Conservation (phyloP, 2,113 vertebrate genomes). For the Oceanites oceanicus region DNA sequence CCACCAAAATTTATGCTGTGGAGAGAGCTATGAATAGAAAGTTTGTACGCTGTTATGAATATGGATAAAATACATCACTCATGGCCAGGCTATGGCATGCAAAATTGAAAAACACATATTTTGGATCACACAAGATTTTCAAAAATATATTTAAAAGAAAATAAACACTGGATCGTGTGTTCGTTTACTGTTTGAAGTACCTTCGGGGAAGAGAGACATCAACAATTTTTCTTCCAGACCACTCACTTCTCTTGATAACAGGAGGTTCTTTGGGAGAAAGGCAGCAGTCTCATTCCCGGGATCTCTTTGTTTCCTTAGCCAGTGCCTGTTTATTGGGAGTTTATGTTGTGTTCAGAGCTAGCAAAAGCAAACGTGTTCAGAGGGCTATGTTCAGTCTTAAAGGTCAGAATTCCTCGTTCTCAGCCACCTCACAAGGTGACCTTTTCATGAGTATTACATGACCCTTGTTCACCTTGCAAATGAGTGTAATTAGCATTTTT, state of each 20-base stretch:
- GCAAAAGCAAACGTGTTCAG: background rate
- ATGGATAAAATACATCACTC: conserved; percentile 82
- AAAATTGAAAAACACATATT: conserved; percentile 77
- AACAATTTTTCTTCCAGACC: conserved; percentile 70
- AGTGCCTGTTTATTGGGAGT: background rate
- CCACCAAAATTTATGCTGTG: conserved; percentile 71
- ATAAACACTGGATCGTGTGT: conserved; percentile 74
- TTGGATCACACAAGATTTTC: conserved; percentile 76
- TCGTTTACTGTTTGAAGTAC: conserved; percentile 66
- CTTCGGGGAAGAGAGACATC: conserved; percentile 63
- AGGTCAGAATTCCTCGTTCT: conserved; percentile 3
- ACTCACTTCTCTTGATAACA: conserved; percentile 51
- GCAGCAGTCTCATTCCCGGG: background rate
- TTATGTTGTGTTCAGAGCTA: background rate
- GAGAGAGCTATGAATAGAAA: conserved; percentile 83
- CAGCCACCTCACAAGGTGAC: background rate
- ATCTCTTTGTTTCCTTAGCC: background rate
- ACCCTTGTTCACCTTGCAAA: background rate
- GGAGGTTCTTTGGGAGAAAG: conserved; percentile 6
- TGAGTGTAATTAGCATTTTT: background rate
- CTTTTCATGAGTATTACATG: background rate
- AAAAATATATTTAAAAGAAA: conserved; percentile 76
- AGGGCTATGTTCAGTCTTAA: background rate
- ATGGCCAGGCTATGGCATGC: conserved; percentile 47
- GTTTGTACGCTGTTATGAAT: conserved; percentile 81